Evolutionary conservation across 1,140 invertebrate genomes (phyloP), one percentile per base, ranked within the genome.

Genomic region (Brachionus asplanchnoidis): DNA sequence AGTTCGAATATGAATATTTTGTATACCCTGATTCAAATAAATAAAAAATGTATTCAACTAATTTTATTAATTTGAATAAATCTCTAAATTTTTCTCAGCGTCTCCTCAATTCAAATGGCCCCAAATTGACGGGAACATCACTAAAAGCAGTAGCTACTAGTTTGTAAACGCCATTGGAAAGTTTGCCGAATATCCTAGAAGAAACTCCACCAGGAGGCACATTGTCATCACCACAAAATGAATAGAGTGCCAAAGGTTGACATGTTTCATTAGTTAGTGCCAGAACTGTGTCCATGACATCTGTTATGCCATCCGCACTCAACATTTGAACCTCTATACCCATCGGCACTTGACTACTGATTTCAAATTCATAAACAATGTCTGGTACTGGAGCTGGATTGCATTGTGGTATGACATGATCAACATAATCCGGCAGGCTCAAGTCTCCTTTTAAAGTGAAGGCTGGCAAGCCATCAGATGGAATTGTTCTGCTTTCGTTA

Each of bases 191-290:
- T 40, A 73, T 73, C 7, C 68, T 14, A 36, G 68, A 73, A 4
- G 68, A 73, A 40, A 73, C 68, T 1, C 68, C 68, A 1, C 68
- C 68, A 14, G 68, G 68, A 17, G 68, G 68, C 5, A 20, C n/a
- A 73, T 40, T 73, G 28, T 73, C 68, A 73, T 73, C 68, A 36
- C 68, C 68, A 73, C 68, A 73, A 40, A 73, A 73, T 7, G 68
- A 73, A 20, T 73, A 73, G 12, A 40, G 36, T 4, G n/a, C 6
- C 12, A 73, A 42, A 40, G 68, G 68, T 17, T 73, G 0, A 42
- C 68, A 73, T 36, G 68, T 73, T 17, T 73, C 36, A 44, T 73
- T 73, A 2, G 68, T 73, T 4, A 73, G 14, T 0, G 68, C 32
- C 11, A 73, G 20, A 73, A 73, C 68, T 36, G 68, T 73, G 28